A percentile compares a stretch with the other conserved stretches of the same genome.
These are phyloP conservation scores for Cyprinodon variegatus DNA, from an alignment of 2,113 vertebrate species.

Conservation along the genomic window DNA sequence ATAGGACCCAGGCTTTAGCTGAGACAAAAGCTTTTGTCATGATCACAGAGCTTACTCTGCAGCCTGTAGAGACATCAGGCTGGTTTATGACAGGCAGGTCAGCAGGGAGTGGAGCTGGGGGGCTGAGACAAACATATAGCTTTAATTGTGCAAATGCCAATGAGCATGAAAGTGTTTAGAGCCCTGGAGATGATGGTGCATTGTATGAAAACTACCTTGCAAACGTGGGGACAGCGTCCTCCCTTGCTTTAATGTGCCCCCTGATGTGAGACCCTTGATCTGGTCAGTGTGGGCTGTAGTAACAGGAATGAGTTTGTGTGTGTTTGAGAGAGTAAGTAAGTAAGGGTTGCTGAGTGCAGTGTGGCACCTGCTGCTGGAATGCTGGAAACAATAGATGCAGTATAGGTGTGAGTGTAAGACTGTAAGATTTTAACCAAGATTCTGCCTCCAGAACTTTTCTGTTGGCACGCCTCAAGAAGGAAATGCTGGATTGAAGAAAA, in stretches of 20 bases:
- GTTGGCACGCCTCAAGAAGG: neutral
- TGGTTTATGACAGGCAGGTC: conserved; percentile 72
- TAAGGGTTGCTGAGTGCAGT: conserved; percentile 50
- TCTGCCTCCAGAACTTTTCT: neutral
- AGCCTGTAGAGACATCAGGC: conserved; percentile 63
- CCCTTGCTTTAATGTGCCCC: conserved; percentile 15
- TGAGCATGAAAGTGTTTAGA: conserved; percentile 23
- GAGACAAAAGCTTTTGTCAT: conserved; percentile 71
- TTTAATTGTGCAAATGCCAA: conserved; percentile 30
- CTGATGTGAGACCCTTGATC: conserved; percentile 61
- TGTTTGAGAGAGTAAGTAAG: neutral
- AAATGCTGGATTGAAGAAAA: neutral
- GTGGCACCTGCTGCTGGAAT: conserved; percentile 51
- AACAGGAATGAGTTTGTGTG: conserved; percentile 25
- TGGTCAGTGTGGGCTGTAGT: conserved; percentile 16
- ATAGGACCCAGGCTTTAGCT: conserved; percentile 41
- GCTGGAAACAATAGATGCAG: conserved; percentile 18
- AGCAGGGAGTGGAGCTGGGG: conserved; percentile 39
- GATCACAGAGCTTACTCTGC: conserved; percentile 46
- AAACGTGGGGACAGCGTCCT: conserved; percentile 21
- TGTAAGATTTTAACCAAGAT: neutral
- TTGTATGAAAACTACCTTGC: conserved; percentile 30
- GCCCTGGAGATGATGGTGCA: conserved; percentile 17
- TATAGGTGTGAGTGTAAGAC: neutral
- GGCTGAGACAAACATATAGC: conserved; percentile 24